Percentiles rank a stretch among this genome's conserved stretches.
phyloP scores from a whole-genome alignment of 2,113 vertebrate genomes.

The Coregonus clupeaformis region DNA sequence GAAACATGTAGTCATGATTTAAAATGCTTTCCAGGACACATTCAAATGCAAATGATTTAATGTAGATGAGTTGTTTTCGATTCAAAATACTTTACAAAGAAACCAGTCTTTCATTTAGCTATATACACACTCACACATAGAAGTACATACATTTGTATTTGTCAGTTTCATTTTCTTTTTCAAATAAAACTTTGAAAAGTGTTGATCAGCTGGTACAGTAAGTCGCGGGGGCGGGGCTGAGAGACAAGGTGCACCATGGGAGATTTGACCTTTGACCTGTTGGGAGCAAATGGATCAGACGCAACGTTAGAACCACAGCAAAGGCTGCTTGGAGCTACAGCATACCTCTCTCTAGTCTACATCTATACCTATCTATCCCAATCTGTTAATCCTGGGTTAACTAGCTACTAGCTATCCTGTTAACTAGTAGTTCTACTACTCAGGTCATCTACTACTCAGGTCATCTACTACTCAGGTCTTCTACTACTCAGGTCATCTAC shows the following conservation, averaged over 20 bases:
- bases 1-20: not conserved
- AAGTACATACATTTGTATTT: constrained; percentile 41
- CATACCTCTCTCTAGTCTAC: not conserved
- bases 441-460: no score
- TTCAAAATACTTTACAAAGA: constrained; percentile 36
- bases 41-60: constrained; percentile 24
- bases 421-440: no score
- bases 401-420: no score
- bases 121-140: constrained; percentile 38
- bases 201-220: constrained; percentile 49
- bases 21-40: not conserved
- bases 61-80: constrained; percentile 23
- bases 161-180: constrained; percentile 38
- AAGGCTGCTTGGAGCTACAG: not conserved
- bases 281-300: constrained; percentile 55
- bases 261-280: constrained; percentile 69
- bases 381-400: no score
- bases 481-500: no score
- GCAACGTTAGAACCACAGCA: constrained; percentile 25
- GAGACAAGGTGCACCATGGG: constrained; percentile 56
- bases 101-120: constrained; percentile 48
- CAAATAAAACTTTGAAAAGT: constrained; percentile 68
- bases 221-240: constrained; percentile 5
- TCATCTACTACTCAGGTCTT: no score
- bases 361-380: no score